phyloP scores from a whole-genome alignment of 2,113 vertebrate genomes.

The Peromyscus polionotus region DNA sequence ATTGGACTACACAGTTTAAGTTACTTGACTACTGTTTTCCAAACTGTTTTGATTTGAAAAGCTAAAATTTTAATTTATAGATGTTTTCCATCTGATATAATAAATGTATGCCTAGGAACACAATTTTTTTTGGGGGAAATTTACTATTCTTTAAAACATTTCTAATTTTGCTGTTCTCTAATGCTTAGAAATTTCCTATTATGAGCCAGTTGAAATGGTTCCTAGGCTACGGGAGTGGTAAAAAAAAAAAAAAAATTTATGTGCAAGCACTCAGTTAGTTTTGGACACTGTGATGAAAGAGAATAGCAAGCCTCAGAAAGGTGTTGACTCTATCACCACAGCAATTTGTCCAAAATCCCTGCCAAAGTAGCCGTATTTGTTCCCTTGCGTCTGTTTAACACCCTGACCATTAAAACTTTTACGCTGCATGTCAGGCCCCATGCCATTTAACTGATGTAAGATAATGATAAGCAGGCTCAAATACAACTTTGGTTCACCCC shows the following conservation, averaged over 20 bases:
- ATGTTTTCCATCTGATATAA: neutral
- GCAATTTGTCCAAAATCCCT: slow-evolving; percentile 40
- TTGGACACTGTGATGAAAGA: slow-evolving; percentile 27
- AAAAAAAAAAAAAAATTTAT: neutral
- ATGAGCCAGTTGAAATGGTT: slow-evolving; percentile 62
- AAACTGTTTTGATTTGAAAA: slow-evolving; percentile 50
- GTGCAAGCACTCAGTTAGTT: slow-evolving; percentile 59
- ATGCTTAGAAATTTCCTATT: slow-evolving; percentile 41
- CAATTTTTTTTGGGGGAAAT: slow-evolving; percentile 18
- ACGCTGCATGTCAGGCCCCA: neutral
- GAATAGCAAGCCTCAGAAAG: slow-evolving; percentile 34
- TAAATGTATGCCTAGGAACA: slow-evolving; percentile 22
- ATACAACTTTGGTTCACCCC: neutral
- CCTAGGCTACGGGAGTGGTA: slow-evolving; percentile 57
- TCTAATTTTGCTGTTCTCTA: slow-evolving; percentile 31
- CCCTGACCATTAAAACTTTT: slow-evolving; percentile 26
- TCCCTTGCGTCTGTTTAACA: slow-evolving; percentile 25
- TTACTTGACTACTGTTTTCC: slow-evolving; percentile 53
- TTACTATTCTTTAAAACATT: slow-evolving; percentile 39
- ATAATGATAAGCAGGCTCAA: neutral
- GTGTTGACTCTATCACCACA: slow-evolving; percentile 46
- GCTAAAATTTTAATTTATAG: slow-evolving; percentile 17
- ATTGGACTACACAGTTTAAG: neutral
- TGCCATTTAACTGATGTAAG: slow-evolving; percentile 30
- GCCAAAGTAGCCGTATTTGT: slow-evolving; percentile 13